Evolutionary conservation across 2,888 invertebrate species (phyloP).

Genomic region (Lamellibrachia columna): DNA sequence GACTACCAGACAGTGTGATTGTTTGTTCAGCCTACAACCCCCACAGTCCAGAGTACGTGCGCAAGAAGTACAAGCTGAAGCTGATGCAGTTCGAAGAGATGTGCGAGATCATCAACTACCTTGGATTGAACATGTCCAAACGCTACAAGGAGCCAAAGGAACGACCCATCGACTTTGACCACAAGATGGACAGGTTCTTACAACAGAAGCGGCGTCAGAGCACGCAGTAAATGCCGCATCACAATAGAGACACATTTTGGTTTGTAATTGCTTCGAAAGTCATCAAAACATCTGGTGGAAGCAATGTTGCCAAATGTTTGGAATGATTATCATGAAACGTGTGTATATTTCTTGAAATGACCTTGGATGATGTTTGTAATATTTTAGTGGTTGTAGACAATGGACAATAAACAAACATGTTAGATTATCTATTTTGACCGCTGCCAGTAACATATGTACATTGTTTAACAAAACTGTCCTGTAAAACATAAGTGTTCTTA

Average conservation of each 20-base stretch:
- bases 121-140: slow-evolving; percentile 64
- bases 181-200: slow-evolving; percentile 61
- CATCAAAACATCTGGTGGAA: background rate
- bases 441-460: background rate
- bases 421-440: background rate
- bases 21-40: slow-evolving; percentile 63
- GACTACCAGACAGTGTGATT: too few relatives aligned
- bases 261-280: background rate
- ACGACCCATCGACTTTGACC: slow-evolving; percentile 63
- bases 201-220: background rate
- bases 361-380: background rate
- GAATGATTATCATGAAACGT: background rate
- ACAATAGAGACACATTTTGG: background rate
- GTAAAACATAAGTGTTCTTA: background rate
- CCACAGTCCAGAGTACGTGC: slow-evolving; percentile 63
- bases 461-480: slow-evolving; percentile 12
- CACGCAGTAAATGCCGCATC: background rate
- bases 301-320: background rate
- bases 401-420: too few relatives aligned
- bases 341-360: background rate
- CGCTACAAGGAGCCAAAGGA: slow-evolving; percentile 61
- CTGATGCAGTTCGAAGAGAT: slow-evolving; percentile 64
- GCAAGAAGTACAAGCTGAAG: slow-evolving; percentile 64
- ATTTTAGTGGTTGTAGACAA: background rate
- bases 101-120: slow-evolving; percentile 63